These are phyloP conservation scores for Pegoplata infirma DNA, from an alignment of 2,888 invertebrate genomes.

Conservation along the genomic window DNA sequence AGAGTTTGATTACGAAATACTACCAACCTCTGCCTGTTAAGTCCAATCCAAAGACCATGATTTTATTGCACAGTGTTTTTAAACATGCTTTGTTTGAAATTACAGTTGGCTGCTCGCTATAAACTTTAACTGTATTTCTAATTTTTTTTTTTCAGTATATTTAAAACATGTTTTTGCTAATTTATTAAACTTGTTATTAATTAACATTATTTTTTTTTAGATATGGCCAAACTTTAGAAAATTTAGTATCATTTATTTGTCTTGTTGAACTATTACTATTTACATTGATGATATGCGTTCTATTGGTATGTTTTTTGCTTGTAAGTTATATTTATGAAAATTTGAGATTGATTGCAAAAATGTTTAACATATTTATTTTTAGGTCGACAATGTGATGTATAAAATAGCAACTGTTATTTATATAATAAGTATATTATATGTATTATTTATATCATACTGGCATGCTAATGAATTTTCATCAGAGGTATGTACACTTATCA, in stretches of 20 bases:
- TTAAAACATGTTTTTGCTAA: too few relatives aligned
- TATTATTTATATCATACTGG: conserved; percentile 64
- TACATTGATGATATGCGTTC: conserved; percentile 65
- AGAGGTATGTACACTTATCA: too few relatives aligned
- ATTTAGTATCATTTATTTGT: conserved; percentile 61
- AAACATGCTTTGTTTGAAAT: too few relatives aligned
- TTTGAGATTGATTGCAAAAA: neutral
- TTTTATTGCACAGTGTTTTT: too few relatives aligned
- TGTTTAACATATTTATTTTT: neutral
- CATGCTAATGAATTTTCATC: conserved; percentile 66
- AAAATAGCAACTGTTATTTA: conserved; percentile 57
- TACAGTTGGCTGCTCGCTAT: too few relatives aligned
- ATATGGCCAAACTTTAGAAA: conserved; percentile 57
- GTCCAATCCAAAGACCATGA: too few relatives aligned
- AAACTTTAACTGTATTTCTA: too few relatives aligned
- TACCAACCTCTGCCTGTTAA: too few relatives aligned
- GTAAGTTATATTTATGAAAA: too few relatives aligned
- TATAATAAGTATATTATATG: conserved; percentile 61
- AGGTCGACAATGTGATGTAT: conserved; percentile 58
- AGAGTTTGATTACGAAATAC: too few relatives aligned
- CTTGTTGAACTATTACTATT: conserved; percentile 64
- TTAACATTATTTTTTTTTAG: conserved; percentile 39
- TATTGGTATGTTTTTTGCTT: conserved; percentile 62
- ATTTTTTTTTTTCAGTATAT: too few relatives aligned
- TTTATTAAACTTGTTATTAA: too few relatives aligned